Evolutionary conservation across 2,888 invertebrate species (phyloP).

Genomic region (Minunthozetes semirufus): DNA sequence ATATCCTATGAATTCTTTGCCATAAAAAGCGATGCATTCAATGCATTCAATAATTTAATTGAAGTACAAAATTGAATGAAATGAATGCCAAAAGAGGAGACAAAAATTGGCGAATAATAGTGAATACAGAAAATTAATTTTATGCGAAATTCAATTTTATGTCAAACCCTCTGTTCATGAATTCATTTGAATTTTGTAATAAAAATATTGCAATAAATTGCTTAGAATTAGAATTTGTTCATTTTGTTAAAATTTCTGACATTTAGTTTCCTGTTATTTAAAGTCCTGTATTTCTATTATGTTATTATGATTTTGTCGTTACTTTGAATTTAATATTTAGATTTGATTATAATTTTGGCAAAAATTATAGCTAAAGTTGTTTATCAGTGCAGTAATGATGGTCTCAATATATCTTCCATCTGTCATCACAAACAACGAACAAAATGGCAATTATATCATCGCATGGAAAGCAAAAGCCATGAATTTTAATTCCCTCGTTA

Average conservation of each 20-base stretch:
- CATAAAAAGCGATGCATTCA: background rate
- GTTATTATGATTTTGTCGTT: background rate
- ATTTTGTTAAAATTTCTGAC: background rate
- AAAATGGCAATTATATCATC: slow-evolving; percentile 25
- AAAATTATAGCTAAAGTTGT: background rate
- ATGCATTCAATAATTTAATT: background rate
- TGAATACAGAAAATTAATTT: background rate
- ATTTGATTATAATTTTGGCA: background rate
- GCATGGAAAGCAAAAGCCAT: slow-evolving; percentile 14
- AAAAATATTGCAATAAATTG: background rate
- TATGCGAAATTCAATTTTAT: background rate
- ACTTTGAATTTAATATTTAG: background rate
- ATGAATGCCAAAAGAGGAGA: background rate
- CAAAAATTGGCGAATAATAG: background rate
- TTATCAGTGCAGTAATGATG: background rate
- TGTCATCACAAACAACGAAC: slow-evolving; percentile 13
- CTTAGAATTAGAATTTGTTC: background rate
- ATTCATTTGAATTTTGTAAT: background rate
- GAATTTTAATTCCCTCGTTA: slow-evolving; percentile 23
- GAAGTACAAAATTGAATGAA: background rate
- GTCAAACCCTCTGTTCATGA: background rate
- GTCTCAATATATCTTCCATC: slow-evolving; percentile 11
- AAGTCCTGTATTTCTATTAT: background rate
- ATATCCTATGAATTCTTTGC: background rate
- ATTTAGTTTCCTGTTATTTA: background rate